A percentile compares a stretch with the other conserved stretches of the same genome.
Evolutionary conservation across 2,113 vertebrate species (phyloP).

Genomic region (Stigmatopora nigra): DNA sequence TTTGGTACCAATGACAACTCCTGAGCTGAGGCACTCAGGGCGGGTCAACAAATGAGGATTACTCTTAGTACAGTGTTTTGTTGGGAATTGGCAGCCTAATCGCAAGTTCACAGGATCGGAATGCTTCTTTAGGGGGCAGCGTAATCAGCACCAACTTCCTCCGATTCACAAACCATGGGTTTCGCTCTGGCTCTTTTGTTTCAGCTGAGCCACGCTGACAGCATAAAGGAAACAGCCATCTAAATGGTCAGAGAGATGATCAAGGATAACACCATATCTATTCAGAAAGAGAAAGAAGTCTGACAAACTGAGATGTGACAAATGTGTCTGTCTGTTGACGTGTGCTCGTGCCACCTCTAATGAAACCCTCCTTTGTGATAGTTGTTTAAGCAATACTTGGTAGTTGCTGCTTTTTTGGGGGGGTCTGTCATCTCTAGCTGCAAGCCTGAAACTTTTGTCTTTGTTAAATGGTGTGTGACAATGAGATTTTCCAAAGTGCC

Average conservation of each 20-base stretch:
- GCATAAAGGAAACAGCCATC: conserved; percentile 60
- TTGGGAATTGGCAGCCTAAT: conserved; percentile 38
- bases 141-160: conserved; percentile 70
- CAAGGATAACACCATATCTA: conserved; percentile 45
- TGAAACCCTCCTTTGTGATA: conserved; percentile 18
- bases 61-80: conserved; percentile 15
- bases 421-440: conserved; percentile 50
- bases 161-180: conserved; percentile 54
- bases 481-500: conserved; percentile 66
- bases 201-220: conserved; percentile 53
- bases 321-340: conserved; percentile 38
- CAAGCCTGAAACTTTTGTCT: conserved; percentile 52
- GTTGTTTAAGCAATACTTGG: conserved; percentile 33
- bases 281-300: conserved; percentile 23
- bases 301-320: conserved; percentile 22
- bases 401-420: conserved; percentile 28
- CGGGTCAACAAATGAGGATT: conserved; percentile 32
- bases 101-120: conserved; percentile 55
- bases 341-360: conserved; percentile 23
- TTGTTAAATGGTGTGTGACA: conserved; percentile 71
- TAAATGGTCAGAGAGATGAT: conserved; percentile 49
- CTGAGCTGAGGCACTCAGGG: conserved; percentile 22
- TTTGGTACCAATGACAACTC: background rate
- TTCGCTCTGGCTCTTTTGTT: conserved; percentile 63
- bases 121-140: conserved; percentile 60